These are phyloP conservation scores for Orchesellides sinensis DNA, from an alignment of 2,888 invertebrate species.

Conservation along the genomic window DNA sequence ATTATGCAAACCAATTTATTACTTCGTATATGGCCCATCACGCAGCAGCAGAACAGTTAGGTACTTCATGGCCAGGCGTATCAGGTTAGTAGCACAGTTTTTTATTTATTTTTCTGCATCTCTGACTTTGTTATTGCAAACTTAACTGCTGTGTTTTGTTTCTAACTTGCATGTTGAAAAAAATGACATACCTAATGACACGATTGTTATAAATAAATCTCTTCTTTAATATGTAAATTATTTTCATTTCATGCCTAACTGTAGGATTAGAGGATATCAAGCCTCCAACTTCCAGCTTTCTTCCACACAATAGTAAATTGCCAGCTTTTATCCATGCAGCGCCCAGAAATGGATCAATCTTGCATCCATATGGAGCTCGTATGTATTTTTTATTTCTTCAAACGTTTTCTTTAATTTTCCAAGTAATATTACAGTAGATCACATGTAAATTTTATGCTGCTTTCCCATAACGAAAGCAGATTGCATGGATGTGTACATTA, in stretches of 20 bases:
- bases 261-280: constrained; percentile 69
- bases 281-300: constrained; percentile 65
- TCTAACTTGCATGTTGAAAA: constrained; percentile 6
- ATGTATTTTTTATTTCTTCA: constrained; percentile 58
- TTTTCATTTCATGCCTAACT: background rate
- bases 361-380: constrained; percentile 73
- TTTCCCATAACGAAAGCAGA: no score
- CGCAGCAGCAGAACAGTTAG: constrained; percentile 57
- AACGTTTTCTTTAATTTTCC: constrained; percentile 1
- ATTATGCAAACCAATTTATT: constrained; percentile 68
- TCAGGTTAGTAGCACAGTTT: constrained; percentile 62
- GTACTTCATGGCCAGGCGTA: constrained; percentile 66
- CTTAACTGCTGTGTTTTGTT: background rate
- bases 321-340: constrained; percentile 73
- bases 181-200: background rate
- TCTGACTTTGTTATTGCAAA: background rate
- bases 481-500: no score
- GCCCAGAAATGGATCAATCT: constrained; percentile 68
- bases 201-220: background rate
- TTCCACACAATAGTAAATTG: constrained; percentile 70
- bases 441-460: no score
- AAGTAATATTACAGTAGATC: background rate
- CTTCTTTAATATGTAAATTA: background rate
- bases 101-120: background rate
- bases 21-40: constrained; percentile 69